A percentile compares a stretch with the other conserved stretches of the same genome.
phyloP scores from a whole-genome alignment of 2,113 vertebrate genomes.

The Scortum barcoo region DNA sequence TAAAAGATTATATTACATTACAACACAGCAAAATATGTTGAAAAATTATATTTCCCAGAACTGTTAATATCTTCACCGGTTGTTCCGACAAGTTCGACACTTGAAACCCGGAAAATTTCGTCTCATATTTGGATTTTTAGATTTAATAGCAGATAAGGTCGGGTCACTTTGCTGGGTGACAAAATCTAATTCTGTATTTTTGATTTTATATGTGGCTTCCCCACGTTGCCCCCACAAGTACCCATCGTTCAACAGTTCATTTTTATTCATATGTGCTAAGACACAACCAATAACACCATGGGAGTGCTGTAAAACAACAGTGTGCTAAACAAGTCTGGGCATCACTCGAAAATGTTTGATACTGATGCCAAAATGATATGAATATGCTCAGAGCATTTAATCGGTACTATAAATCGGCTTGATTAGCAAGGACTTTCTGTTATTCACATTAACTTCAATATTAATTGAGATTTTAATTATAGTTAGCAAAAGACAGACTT shows the following conservation, averaged over 20 bases:
- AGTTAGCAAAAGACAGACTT: no score
- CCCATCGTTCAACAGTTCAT: background rate
- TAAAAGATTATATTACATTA: slow-evolving; percentile 18
- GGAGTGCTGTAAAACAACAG: no score
- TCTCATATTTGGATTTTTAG: background rate
- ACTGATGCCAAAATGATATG: no score
- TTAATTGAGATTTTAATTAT: no score
- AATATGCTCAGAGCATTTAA: no score
- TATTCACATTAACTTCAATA: no score
- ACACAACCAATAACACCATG: background rate
- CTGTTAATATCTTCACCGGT: background rate
- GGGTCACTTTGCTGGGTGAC: background rate
- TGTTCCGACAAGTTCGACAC: background rate
- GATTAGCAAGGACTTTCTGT: no score
- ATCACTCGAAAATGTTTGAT: background rate
- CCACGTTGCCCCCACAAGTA: background rate
- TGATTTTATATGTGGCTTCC: background rate
- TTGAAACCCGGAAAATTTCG: slow-evolving; percentile 11
- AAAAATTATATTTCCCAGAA: background rate
- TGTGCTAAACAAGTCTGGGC: no score
- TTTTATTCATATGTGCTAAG: background rate
- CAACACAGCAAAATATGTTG: slow-evolving; percentile 10
- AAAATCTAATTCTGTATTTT: background rate
- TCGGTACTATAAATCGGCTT: no score
- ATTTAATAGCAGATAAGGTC: background rate